Evolutionary conservation across 2,797 vertebrate genomes (phyloP), one percentile per base, ranked within the genome.

Genomic region (Esox lucius): DNA sequence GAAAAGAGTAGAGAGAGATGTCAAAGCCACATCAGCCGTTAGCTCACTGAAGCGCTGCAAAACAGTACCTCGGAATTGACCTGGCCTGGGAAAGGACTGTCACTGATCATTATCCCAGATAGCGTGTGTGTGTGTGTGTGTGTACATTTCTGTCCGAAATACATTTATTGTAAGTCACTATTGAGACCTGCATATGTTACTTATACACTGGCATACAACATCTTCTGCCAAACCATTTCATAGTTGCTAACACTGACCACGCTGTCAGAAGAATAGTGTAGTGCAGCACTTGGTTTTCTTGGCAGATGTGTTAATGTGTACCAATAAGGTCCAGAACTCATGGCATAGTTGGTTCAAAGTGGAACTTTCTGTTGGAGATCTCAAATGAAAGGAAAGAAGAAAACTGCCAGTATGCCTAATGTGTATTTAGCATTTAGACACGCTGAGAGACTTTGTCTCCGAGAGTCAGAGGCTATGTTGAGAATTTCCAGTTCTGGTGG

Each of bases 61-160:
- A 53, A n/a, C 19, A 22, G 53, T 5, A 22, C 53, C 53, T 9
- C 19, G 19, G 53, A 56, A 56, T n/a, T 56, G 7, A n/a, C 53
- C 53, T n/a, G 19, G 53, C 53, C 53, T 7, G n/a, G 53, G 19
- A 56, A 56, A 56, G n/a, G 53, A 56, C 7, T 56, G 53, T 56
- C 53, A 56, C 53, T n/a, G 53, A 56, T 56, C n/a, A 56, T 56
- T 22, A 56, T 56, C n/a, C n/a, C 53, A 56, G 19, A 56, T n/a
- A 48, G 84, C 61, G 53, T 74, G 68, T 76, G 70, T 68, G 68
- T 73, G 72, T 59, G 53, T 59, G 51, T 22, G 53, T 56, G 19
- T 56, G 53, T 42, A 42, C 39, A 9, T 42, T 42, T 42, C 9
- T 42, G 39, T 22, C 53, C n/a, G 9, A 56, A 56, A 56, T 56